Percentiles rank a stretch among this genome's conserved stretches.
Evolutionary conservation across 1,140 invertebrate genomes (phyloP).

Genomic region (Caenorhabditis tropicalis): DNA sequence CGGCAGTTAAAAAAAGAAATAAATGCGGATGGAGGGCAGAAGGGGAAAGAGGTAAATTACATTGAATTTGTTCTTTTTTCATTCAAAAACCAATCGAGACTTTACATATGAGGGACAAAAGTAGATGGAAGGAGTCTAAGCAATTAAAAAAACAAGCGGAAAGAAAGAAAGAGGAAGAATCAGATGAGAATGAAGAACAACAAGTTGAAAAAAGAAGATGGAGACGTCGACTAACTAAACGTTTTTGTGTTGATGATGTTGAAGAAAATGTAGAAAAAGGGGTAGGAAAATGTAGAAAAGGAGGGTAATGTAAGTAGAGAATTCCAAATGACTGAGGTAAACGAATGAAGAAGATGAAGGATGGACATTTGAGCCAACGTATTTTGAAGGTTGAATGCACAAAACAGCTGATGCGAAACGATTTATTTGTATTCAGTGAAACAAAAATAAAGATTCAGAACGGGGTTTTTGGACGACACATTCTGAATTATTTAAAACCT

Average conservation of each 20-base stretch:
- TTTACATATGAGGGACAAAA: neutral
- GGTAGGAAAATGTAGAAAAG: neutral
- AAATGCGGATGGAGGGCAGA: neutral
- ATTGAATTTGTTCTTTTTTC: neutral
- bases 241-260: conserved; percentile 38
- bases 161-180: neutral
- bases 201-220: conserved; percentile 28
- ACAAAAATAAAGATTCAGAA: conserved; percentile 14
- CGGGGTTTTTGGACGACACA: too few species aligned
- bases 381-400: conserved; percentile 29
- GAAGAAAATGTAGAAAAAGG: neutral
- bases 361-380: neutral
- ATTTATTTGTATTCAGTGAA: neutral
- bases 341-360: neutral
- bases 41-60: neutral
- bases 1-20: neutral
- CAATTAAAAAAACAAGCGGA: neutral
- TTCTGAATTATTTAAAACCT: too few species aligned
- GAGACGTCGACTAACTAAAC: conserved; percentile 6
- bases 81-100: conserved; percentile 9
- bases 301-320: neutral
- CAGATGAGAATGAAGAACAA: conserved; percentile 28
- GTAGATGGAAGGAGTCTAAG: neutral
- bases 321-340: conserved; percentile 20
- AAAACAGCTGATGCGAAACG: neutral